These are phyloP conservation scores for Porites lutea DNA, from an alignment of 64 coral and sea anemone species.

Conservation along the genomic window DNA sequence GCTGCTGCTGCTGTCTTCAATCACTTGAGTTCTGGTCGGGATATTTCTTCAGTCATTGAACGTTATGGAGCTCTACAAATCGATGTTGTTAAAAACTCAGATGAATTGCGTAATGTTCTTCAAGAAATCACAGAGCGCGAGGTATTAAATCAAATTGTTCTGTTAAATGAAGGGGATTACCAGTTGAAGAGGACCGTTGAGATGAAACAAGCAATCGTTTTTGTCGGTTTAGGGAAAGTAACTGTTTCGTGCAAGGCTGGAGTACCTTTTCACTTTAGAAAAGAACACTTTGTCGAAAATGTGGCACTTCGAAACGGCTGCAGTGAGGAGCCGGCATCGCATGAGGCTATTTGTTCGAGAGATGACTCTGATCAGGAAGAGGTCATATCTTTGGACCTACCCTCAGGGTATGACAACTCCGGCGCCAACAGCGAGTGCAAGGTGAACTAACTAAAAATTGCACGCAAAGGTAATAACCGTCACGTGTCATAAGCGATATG, in stretches of 20 bases:
- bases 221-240: constrained; percentile 11
- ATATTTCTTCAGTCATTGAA: not conserved
- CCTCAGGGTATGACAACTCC: not conserved
- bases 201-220: not conserved
- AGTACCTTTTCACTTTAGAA: not conserved
- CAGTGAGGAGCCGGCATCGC: not conserved
- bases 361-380: not conserved
- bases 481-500: no score
- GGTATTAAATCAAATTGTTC: constrained; percentile 5
- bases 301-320: not conserved
- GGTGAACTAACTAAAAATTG: no score
- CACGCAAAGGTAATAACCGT: no score
- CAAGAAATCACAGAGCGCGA: not conserved
- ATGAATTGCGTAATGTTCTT: not conserved
- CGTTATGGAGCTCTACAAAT: not conserved
- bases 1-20: constrained; percentile 18
- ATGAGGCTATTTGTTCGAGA: not conserved
- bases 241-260: not conserved
- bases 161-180: constrained; percentile 24
- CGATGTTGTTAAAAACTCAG: constrained; percentile 3
- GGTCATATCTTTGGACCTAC: not conserved
- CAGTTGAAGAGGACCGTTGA: not conserved
- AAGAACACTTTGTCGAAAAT: not conserved
- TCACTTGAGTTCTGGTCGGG: not conserved
- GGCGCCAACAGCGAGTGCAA: no score